Percentiles rank a stretch among this genome's conserved stretches.
phyloP scores from a whole-genome alignment of 2,797 vertebrate species.

The Muscicapa comitata region DNA sequence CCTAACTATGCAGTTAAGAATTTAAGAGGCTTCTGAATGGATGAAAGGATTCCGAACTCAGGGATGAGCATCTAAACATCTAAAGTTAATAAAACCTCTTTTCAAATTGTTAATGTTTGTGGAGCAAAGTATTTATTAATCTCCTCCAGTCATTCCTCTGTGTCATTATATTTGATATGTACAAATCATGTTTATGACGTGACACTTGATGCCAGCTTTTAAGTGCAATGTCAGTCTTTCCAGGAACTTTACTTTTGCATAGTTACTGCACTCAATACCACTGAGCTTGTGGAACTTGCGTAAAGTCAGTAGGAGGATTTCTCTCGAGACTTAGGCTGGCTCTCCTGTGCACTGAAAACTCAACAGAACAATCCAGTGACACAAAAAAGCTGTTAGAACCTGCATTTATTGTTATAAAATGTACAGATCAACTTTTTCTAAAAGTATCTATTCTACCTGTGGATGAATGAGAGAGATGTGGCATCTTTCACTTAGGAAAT shows the following conservation, averaged over 20 bases:
- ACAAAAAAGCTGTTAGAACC: not conserved
- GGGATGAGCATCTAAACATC: not conserved
- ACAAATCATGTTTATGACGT: not conserved
- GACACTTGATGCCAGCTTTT: not conserved
- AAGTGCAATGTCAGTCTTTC: not conserved
- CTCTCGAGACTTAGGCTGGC: not conserved
- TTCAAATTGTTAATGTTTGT: not conserved
- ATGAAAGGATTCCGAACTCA: not conserved
- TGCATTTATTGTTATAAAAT: not conserved
- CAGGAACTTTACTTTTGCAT: not conserved
- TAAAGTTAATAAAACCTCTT: not conserved
- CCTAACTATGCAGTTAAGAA: not conserved
- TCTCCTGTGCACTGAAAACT: not conserved
- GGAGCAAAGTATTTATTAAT: not conserved
- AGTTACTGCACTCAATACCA: not conserved
- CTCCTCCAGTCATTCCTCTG: not conserved
- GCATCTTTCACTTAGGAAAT: not conserved
- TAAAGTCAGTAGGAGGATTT: slow-evolving; percentile 16
- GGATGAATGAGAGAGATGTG: not conserved
- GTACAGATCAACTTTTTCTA: not conserved
- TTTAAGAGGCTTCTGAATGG: not conserved
- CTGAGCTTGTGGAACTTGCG: not conserved
- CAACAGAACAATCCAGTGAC: not conserved
- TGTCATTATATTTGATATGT: not conserved
- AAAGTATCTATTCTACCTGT: not conserved